Conservation (phyloP, 2,113 vertebrate species). For the Cynopterus brachyotis region DNA sequence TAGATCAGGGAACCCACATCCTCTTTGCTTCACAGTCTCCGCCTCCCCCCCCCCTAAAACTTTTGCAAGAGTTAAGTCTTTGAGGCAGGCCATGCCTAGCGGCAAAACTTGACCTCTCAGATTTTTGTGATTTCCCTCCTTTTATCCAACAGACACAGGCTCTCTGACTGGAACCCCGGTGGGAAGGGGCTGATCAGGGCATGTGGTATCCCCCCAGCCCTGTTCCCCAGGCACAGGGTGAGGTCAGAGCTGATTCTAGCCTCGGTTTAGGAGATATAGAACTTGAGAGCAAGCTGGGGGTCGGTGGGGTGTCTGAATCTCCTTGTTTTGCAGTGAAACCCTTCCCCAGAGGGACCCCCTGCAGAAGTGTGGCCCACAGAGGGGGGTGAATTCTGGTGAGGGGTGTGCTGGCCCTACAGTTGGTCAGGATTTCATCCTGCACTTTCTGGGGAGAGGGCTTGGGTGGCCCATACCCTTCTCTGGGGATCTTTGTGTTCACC, state of each 20-base stretch:
- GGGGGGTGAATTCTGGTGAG: background rate
- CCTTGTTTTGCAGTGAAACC: background rate
- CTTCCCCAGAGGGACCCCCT: background rate
- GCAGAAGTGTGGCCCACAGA: background rate
- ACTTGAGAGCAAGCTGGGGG: background rate
- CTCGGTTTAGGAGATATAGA: background rate
- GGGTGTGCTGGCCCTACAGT: background rate
- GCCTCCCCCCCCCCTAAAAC: background rate
- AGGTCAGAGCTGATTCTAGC: background rate
- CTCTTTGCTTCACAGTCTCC: background rate
- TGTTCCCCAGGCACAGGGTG: background rate
- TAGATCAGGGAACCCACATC: conserved; percentile 37
- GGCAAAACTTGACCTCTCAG: background rate
- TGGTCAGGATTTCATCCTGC: background rate
- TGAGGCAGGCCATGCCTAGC: background rate
- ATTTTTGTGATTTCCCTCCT: background rate
- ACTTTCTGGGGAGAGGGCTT: background rate
- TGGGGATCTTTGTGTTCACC: background rate
- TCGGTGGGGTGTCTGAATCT: background rate
- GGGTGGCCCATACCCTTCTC: background rate
- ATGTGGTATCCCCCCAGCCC: background rate
- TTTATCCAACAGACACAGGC: background rate
- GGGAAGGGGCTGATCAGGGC: background rate
- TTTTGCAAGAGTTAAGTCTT: background rate
- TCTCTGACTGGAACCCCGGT: background rate